These are phyloP conservation scores for Cheirogaleus medius DNA, from an alignment of 2,113 vertebrate species.

Conservation along the genomic window DNA sequence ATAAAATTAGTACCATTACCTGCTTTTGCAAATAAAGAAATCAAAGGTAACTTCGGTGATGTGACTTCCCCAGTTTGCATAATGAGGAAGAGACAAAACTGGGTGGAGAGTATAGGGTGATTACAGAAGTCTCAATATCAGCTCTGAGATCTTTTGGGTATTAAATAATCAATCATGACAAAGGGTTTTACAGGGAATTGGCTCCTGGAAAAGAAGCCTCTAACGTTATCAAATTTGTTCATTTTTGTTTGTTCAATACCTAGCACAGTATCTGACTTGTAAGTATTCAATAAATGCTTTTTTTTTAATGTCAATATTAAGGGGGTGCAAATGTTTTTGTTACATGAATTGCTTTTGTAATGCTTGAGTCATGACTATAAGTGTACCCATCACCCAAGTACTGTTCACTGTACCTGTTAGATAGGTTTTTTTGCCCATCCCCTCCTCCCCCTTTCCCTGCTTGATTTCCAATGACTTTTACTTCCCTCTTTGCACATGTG, in stretches of 20 bases:
- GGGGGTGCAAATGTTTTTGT: too few species aligned
- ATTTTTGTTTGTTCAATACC: neutral
- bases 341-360: too few species aligned
- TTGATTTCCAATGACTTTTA: too few species aligned
- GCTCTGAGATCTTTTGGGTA: neutral
- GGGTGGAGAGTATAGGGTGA: neutral
- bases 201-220: neutral
- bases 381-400: too few species aligned
- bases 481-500: too few species aligned
- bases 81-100: neutral
- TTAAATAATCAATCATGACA: neutral
- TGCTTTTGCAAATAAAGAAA: constrained; percentile 1
- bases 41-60: neutral
- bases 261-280: neutral
- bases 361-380: too few species aligned
- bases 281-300: neutral
- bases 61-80: neutral
- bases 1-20: neutral
- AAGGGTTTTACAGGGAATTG: neutral
- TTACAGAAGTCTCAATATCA: neutral
- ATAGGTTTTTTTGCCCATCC: too few species aligned
- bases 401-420: too few species aligned
- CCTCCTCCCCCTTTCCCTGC: too few species aligned
- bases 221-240: neutral
- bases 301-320: too few species aligned